phyloP scores from a whole-genome alignment of 2,113 vertebrate species.

The Varanus komodoensis region DNA sequence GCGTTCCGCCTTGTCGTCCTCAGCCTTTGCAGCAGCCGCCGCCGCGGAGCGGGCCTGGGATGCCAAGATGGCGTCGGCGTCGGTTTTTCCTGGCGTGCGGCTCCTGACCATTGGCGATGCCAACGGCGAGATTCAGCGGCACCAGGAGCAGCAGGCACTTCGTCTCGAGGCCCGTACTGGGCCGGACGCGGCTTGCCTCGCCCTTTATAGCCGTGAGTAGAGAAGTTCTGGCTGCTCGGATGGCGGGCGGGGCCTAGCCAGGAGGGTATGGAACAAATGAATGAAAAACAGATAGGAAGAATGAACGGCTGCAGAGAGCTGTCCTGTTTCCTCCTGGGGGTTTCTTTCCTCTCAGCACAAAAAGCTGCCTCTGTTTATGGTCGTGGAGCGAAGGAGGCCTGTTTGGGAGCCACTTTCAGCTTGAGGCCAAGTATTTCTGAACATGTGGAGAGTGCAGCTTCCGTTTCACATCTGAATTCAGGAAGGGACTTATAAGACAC shows the following conservation, averaged over 20 bases:
- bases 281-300: too few relatives aligned
- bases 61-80: slow-evolving; percentile 83
- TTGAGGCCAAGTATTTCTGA: not conserved
- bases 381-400: too few relatives aligned
- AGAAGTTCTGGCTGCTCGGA: not conserved
- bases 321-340: too few relatives aligned
- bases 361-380: not conserved
- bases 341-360: not conserved
- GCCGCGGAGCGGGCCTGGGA: slow-evolving; percentile 46
- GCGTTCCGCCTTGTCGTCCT: not conserved
- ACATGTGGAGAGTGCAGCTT: not conserved
- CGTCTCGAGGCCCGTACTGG: slow-evolving; percentile 89
- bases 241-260: not conserved
- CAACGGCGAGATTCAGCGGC: slow-evolving; percentile 94
- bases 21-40: not conserved
- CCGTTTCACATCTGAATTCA: too few relatives aligned
- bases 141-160: slow-evolving; percentile 92
- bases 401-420: not conserved
- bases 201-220: slow-evolving; percentile 87
- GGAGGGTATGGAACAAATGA: not conserved
- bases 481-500: not conserved
- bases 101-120: slow-evolving; percentile 95
- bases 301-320: too few relatives aligned
- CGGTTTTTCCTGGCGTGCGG: slow-evolving; percentile 93
- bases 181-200: slow-evolving; percentile 86